These are phyloP conservation scores for Vesta saturnalis DNA, from an alignment of 2,888 invertebrate genomes.

Conservation along the genomic window DNA sequence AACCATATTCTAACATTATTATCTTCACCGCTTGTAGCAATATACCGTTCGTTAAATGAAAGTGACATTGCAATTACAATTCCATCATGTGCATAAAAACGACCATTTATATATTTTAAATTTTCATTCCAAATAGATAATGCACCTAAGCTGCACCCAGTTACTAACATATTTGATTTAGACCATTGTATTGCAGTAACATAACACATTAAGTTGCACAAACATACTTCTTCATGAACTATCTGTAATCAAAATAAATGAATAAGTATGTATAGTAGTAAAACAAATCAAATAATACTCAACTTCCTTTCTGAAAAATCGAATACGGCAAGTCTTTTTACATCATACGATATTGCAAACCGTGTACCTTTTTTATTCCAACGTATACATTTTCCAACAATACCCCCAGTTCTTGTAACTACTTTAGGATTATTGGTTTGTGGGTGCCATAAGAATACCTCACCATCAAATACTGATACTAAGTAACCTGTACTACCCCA, in stretches of 20 bases:
- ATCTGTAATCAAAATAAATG: slow-evolving; percentile 1
- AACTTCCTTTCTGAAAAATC: slow-evolving; percentile 39
- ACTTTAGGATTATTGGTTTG: slow-evolving; percentile 33
- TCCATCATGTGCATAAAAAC: not conserved
- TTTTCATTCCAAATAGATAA: not conserved
- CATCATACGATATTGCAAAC: slow-evolving; percentile 36
- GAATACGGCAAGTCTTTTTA: slow-evolving; percentile 33
- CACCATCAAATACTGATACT: slow-evolving; percentile 44
- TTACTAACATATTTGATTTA: not conserved
- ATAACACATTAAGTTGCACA: not conserved
- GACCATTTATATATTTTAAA: not conserved
- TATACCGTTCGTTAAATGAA: slow-evolving; percentile 2
- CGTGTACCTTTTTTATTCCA: slow-evolving; percentile 43
- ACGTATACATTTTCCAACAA: slow-evolving; percentile 40
- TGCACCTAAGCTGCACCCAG: not conserved
- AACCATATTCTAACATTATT: slow-evolving; percentile 10
- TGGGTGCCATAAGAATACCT: slow-evolving; percentile 47
- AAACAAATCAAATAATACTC: slow-evolving; percentile 12
- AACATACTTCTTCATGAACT: not conserved
- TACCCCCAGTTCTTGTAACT: slow-evolving; percentile 25
- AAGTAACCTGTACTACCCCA: slow-evolving; percentile 46
- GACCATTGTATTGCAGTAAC: slow-evolving; percentile 2
- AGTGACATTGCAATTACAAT: slow-evolving; percentile 1
- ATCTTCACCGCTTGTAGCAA: slow-evolving; percentile 11
- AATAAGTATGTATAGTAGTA: not conserved